Evolutionary conservation across 2,888 invertebrate genomes (phyloP).

Genomic region (Charanyca ferruginea): DNA sequence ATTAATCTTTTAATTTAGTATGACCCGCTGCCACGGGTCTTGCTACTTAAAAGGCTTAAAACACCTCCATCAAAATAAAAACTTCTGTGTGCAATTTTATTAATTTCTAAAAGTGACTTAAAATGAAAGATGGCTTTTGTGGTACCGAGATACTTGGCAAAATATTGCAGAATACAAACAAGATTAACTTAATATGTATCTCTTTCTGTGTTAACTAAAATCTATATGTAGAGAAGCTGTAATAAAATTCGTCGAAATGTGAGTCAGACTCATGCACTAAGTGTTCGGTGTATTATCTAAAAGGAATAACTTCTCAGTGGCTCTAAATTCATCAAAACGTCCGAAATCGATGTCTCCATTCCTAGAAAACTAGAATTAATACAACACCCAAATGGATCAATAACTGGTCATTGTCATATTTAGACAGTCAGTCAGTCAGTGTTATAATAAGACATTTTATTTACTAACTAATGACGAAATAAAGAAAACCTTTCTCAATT

Average conservation of each 20-base stretch:
- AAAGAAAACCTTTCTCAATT: not conserved
- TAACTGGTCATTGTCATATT: not conserved
- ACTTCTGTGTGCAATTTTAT: not conserved
- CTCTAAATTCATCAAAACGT: no score
- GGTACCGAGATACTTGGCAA: not conserved
- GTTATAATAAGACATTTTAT: not conserved
- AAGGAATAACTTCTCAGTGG: no score
- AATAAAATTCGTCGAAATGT: not conserved
- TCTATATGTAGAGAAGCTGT: not conserved
- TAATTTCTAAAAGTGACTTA: not conserved
- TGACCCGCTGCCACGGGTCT: no score
- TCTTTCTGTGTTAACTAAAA: not conserved
- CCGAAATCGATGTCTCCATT: no score
- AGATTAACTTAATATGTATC: no score
- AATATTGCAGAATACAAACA: not conserved
- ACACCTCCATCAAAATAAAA: no score
- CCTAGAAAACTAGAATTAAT: not conserved
- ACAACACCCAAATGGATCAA: not conserved
- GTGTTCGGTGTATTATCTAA: not conserved
- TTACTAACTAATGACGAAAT: not conserved
- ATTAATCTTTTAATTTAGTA: no score
- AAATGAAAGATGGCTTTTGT: not conserved
- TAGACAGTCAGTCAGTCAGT: not conserved
- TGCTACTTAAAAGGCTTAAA: no score
- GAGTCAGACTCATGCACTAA: not conserved